These are phyloP conservation scores for Trichogramma pretiosum DNA, from an alignment of 1,140 invertebrate genomes.

Conservation along the genomic window DNA sequence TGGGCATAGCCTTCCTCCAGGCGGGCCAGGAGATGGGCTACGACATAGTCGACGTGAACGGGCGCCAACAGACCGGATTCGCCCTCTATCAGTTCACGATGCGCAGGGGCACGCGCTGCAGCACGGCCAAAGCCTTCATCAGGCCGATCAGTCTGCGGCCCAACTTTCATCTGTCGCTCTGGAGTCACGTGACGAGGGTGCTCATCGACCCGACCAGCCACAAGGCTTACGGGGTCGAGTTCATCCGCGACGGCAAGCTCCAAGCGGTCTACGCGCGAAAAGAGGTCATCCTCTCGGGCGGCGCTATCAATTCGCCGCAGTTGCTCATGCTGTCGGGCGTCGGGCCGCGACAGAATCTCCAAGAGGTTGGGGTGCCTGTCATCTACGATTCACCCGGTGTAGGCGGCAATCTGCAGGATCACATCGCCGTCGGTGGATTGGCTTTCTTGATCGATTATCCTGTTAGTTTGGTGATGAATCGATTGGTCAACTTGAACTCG, in stretches of 20 bases:
- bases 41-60: constrained; percentile 68
- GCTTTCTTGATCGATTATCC: constrained; percentile 73
- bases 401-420: constrained; percentile 76
- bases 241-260: constrained; percentile 56
- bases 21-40: constrained; percentile 87
- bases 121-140: constrained; percentile 71
- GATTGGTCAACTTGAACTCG: constrained; percentile 68
- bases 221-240: constrained; percentile 68
- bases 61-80: constrained; percentile 73
- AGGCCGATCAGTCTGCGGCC: constrained; percentile 61
- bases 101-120: constrained; percentile 66
- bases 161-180: constrained; percentile 67
- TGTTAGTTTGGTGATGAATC: constrained; percentile 63
- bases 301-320: constrained; percentile 69
- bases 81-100: constrained; percentile 75
- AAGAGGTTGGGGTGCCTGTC: constrained; percentile 56
- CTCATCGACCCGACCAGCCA: constrained; percentile 62
- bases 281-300: constrained; percentile 72
- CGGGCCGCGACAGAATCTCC: constrained; percentile 63
- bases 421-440: constrained; percentile 70
- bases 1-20: constrained; percentile 74
- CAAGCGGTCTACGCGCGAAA: constrained; percentile 60
- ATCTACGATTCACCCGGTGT: constrained; percentile 64
- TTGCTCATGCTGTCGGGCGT: constrained; percentile 79
- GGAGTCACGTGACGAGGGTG: constrained; percentile 67